Percentiles rank a stretch among this genome's conserved stretches.
Evolutionary conservation across 2,888 invertebrate genomes (phyloP).

Genomic region (Orchesellides sinensis): DNA sequence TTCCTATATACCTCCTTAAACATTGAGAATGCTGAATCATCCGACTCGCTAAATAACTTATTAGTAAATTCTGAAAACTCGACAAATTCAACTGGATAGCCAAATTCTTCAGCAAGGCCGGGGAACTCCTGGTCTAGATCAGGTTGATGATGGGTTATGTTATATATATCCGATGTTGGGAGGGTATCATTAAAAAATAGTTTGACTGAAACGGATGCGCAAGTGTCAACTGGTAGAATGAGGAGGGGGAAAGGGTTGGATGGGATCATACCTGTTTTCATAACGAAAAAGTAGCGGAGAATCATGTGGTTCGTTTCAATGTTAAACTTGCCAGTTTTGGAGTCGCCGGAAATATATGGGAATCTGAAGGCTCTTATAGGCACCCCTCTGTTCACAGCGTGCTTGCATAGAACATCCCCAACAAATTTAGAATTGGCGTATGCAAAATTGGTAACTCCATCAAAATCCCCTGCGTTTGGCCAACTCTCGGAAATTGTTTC

Average conservation of each 20-base stretch:
- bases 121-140: constrained; percentile 20
- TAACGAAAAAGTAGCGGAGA: neutral
- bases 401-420: neutral
- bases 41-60: neutral
- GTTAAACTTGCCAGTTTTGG: neutral
- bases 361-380: constrained; percentile 9
- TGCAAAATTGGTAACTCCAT: neutral
- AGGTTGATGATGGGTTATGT: constrained; percentile 1
- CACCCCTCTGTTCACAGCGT: constrained; percentile 12
- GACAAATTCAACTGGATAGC: neutral
- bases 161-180: neutral
- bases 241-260: neutral
- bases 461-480: constrained; percentile 19
- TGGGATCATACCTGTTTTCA: constrained; percentile 10
- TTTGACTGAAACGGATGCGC: neutral
- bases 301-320: neutral
- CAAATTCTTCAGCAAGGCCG: neutral
- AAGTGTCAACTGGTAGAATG: constrained; percentile 10
- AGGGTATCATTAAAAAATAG: constrained; percentile 1
- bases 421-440: constrained; percentile 26
- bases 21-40: neutral
- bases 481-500: constrained; percentile 1
- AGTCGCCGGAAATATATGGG: neutral
- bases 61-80: constrained; percentile 11
- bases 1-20: constrained; percentile 29